A percentile compares a stretch with the other conserved stretches of the same genome.
Evolutionary conservation across 2,113 vertebrate species (phyloP).

Genomic region (Chamaea fasciata): DNA sequence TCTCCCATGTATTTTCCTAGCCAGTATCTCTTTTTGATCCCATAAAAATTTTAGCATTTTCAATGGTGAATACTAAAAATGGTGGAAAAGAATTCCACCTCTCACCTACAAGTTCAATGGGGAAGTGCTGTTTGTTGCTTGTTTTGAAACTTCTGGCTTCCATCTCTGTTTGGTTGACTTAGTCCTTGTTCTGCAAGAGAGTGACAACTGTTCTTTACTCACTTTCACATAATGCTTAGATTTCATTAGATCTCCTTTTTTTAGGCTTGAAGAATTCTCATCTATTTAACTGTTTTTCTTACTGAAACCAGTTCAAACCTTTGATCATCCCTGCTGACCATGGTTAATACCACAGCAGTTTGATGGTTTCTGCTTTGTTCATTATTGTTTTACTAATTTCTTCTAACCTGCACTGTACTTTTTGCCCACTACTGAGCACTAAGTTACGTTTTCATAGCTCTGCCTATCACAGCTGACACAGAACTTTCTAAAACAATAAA

Average conservation of each 20-base stretch:
- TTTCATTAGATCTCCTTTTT: neutral
- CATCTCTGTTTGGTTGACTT: neutral
- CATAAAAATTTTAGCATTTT: neutral
- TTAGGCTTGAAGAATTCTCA: neutral
- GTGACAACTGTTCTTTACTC: neutral
- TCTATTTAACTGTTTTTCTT: neutral
- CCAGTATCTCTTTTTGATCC: neutral
- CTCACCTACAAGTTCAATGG: rapidly evolving
- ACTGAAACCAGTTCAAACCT: neutral
- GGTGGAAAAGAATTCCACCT: neutral
- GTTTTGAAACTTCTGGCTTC: neutral
- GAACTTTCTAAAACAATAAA: neutral
- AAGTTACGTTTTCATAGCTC: neutral
- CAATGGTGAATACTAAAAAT: neutral
- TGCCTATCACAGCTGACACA: neutral
- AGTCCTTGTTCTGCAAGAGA: neutral
- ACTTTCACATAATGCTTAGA: neutral
- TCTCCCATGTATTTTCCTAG: neutral
- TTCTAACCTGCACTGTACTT: neutral
- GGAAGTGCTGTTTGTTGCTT: neutral
- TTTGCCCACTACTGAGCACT: neutral
- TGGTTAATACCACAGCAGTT: neutral
- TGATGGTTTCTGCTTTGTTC: neutral
- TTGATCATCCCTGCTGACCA: neutral
- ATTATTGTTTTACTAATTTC: neutral